These are phyloP conservation scores for Leucopternis melanops DNA, from an alignment of 2,113 vertebrate species.

Conservation along the genomic window DNA sequence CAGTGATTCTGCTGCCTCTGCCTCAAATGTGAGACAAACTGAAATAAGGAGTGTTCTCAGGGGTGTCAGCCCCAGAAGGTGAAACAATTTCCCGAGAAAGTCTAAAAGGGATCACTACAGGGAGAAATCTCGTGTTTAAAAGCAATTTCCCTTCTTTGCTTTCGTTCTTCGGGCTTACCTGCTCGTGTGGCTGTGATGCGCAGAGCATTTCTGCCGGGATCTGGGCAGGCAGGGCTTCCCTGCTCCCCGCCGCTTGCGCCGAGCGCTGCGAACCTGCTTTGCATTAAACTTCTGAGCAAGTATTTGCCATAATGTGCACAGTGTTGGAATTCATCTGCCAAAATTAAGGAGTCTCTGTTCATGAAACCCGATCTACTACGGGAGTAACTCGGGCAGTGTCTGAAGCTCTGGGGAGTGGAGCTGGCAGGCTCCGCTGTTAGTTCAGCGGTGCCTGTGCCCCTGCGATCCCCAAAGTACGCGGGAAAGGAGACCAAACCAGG, in stretches of 20 bases:
- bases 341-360: neutral
- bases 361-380: neutral
- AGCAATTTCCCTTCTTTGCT: neutral
- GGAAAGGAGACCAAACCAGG: neutral
- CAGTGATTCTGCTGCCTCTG: neutral
- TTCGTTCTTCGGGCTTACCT: neutral
- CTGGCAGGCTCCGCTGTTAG: neutral
- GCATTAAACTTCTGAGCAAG: neutral
- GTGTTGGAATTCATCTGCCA: neutral
- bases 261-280: neutral
- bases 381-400: neutral
- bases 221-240: neutral
- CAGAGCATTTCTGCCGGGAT: neutral
- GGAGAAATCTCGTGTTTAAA: neutral
- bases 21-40: fast-evolving
- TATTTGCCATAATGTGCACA: neutral
- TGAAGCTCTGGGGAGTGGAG: neutral
- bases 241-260: fast-evolving
- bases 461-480: neutral
- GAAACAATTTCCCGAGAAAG: neutral
- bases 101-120: fast-evolving
- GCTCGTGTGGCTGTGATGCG: neutral
- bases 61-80: neutral
- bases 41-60: neutral
- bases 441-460: neutral